phyloP scores from a whole-genome alignment of 2,113 vertebrate genomes.

The Falcunculus frontatus region DNA sequence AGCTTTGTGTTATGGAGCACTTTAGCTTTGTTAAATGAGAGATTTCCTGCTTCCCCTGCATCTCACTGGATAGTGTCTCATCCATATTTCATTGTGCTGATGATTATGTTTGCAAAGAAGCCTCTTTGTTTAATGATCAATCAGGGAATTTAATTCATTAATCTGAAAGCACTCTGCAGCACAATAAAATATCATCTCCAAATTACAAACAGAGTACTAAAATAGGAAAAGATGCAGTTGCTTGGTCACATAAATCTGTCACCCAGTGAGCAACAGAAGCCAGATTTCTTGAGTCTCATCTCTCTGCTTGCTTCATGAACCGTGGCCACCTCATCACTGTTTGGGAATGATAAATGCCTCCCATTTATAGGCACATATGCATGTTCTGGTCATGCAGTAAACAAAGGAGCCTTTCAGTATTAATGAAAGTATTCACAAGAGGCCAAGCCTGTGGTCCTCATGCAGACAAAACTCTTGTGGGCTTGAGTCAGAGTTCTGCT shows the following conservation, averaged over 20 bases:
- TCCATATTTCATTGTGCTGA: slow-evolving; percentile 13
- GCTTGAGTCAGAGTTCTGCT: neutral
- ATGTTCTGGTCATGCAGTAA: slow-evolving; percentile 38
- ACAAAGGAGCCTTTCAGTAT: slow-evolving; percentile 56
- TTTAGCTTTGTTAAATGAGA: neutral
- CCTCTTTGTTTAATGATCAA: slow-evolving; percentile 14
- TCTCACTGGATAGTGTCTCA: neutral
- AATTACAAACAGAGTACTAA: neutral
- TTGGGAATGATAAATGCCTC: slow-evolving; percentile 46
- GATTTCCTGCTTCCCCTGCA: neutral
- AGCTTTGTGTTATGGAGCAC: neutral
- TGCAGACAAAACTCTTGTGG: neutral
- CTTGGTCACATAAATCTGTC: neutral
- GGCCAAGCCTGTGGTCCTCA: slow-evolving; percentile 27
- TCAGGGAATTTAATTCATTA: slow-evolving; percentile 36
- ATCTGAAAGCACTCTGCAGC: neutral
- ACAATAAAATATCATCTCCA: neutral
- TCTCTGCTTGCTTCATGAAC: slow-evolving; percentile 32
- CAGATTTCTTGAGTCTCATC: slow-evolving; percentile 20
- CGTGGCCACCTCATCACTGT: slow-evolving; percentile 13
- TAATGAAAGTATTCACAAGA: slow-evolving; percentile 32
- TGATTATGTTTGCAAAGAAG: slow-evolving; percentile 3
- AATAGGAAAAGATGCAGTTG: neutral
- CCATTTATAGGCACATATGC: slow-evolving; percentile 8
- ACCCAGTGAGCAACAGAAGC: neutral